Conservation (phyloP, 2,113 vertebrate species). For the Nyctibius bracteatus region DNA sequence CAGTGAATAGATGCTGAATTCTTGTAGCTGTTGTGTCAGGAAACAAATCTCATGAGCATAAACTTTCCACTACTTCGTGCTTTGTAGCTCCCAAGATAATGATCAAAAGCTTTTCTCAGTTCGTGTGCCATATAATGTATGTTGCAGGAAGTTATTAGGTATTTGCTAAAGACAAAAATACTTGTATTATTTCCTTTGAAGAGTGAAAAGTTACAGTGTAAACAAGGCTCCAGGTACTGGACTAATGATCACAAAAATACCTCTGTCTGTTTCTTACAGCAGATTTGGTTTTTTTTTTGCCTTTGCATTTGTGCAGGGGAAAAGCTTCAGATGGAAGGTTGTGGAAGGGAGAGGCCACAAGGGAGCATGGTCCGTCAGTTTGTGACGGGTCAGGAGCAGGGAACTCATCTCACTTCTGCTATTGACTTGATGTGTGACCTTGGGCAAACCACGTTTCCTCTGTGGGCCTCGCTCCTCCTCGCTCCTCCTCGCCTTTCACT, state of each 20-base stretch:
- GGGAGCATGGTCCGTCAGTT: background rate
- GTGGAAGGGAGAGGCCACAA: background rate
- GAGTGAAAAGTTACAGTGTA: background rate
- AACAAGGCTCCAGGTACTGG: background rate
- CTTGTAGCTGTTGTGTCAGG: conserved; percentile 10
- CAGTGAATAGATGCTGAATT: background rate
- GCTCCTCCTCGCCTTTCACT: background rate
- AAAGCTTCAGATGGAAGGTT: background rate
- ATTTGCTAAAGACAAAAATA: background rate
- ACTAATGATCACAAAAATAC: background rate
- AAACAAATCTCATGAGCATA: background rate
- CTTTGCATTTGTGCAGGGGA: background rate
- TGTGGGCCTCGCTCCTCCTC: background rate
- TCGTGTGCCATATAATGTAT: background rate
- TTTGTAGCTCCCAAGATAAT: background rate
- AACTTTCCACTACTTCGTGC: background rate
- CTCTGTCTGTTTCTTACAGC: background rate
- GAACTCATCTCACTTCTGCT: background rate
- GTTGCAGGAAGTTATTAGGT: conserved; percentile 10
- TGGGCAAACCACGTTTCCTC: background rate
- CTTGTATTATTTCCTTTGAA: background rate
- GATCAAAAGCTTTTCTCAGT: conserved; percentile 21
- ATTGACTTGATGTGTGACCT: background rate
- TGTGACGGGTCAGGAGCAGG: background rate
- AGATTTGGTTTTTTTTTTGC: background rate